Evolutionary conservation across 2,113 vertebrate species (phyloP).

Genomic region (Pomatostomus ruficeps): DNA sequence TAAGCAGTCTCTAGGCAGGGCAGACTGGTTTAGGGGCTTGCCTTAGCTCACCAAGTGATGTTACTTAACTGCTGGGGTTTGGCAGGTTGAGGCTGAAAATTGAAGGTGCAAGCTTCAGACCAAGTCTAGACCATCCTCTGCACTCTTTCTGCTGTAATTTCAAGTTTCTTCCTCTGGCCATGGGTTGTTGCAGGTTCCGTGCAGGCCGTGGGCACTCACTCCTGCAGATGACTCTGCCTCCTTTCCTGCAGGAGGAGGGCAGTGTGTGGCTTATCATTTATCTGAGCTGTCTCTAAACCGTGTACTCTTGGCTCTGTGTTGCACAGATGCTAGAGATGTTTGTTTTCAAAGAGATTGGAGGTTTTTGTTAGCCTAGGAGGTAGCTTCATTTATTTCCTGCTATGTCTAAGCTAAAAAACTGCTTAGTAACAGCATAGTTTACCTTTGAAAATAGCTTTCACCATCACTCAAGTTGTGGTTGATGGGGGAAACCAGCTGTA

Average conservation of each 20-base stretch:
- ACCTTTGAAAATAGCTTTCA: constrained; percentile 6
- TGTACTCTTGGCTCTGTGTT: not conserved
- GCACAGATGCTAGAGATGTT: not conserved
- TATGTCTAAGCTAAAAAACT: not conserved
- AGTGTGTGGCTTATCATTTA: not conserved
- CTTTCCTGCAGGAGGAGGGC: not conserved
- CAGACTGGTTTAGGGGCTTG: not conserved
- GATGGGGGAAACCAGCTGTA: not conserved
- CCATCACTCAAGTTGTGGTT: not conserved
- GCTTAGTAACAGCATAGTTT: not conserved
- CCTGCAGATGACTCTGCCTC: not conserved
- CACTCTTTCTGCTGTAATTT: not conserved
- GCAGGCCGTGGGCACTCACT: not conserved
- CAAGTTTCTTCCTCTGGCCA: not conserved
- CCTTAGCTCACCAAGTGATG: not conserved
- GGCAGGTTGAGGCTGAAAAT: not conserved
- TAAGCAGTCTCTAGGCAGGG: not conserved
- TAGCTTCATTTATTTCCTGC: not conserved
- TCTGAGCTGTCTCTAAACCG: not conserved
- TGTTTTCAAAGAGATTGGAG: not conserved
- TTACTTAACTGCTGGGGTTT: not conserved
- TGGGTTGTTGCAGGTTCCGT: not conserved
- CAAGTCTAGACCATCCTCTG: not conserved
- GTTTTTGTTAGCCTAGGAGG: not conserved
- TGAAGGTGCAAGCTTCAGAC: not conserved